Evolutionary conservation across 2,797 vertebrate species (phyloP), one percentile per base, ranked within the genome.

Genomic region (Hydrophis major): DNA sequence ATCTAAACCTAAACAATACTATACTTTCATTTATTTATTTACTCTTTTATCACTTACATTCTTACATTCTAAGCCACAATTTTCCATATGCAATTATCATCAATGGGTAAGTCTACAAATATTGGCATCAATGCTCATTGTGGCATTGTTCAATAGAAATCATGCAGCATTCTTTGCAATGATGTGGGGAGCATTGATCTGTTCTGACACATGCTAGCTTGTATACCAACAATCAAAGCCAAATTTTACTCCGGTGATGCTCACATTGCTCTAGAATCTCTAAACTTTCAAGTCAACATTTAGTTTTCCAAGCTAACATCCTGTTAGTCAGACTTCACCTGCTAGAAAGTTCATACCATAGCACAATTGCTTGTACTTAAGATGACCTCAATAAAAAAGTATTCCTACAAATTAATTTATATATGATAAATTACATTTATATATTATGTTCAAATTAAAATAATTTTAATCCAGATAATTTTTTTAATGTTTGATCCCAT

Each of bases 401-500:
- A 96, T 92, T 22, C 94, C 87, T 91, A 69, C 91, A 93, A 86
- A 91, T 90, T 91, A 74, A 74, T 74, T 32, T 74, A 74, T 37
- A 37, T 32, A 20, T 37, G 37, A 74, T 37, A 74, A 74, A 74
- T 74, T 74, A 69, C n/a, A 69, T 32, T 32, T 74, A 74, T 74
- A 32, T 32, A 32, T 63, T 63, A 63, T 13, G 1, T 66, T 66
- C 28, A 66, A 66, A 74, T 55, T 90, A 92, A 60, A 95, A 53
- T 95, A 87, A 50, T 83, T 60, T 83, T 89, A 83, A 88, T 53
- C 55, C 91, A 92, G 50, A 94, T 83, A 7, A 55, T 74, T 16
- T 89, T 91, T 92, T 92, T 96, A 60, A 96, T 94, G 96, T 89
- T 95, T 93, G 95, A 96, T 95, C 95, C 96, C 95, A 93, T 95